Conservation (phyloP, 2,113 vertebrate genomes). For the Leucosticte australis region DNA sequence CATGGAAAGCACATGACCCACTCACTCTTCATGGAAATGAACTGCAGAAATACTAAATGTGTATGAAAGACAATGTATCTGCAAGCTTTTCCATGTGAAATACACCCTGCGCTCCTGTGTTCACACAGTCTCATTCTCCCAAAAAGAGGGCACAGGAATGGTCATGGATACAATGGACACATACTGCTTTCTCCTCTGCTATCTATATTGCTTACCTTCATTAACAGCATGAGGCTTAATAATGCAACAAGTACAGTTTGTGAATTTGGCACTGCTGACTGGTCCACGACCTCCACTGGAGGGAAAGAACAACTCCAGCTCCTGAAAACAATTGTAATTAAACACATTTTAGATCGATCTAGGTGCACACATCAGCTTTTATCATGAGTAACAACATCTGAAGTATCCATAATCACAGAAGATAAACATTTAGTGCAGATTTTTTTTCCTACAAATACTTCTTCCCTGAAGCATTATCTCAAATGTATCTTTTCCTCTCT, state of each 20-base stretch:
- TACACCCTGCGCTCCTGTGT: not conserved
- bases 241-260: slow-evolving; percentile 88
- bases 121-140: not conserved
- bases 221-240: slow-evolving; percentile 90
- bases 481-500: not conserved
- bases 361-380: not conserved
- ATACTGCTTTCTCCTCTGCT: not conserved
- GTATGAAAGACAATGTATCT: not conserved
- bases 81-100: not conserved
- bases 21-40: not conserved
- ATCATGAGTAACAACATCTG: not conserved
- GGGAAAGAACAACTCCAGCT: slow-evolving; percentile 95
- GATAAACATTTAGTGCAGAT: not conserved
- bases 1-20: not conserved
- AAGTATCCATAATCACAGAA: not conserved
- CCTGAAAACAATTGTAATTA: slow-evolving; percentile 74
- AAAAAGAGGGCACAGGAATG: not conserved
- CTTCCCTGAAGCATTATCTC: not conserved
- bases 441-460: not conserved
- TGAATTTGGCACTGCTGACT: slow-evolving; percentile 82
- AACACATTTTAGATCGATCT: slow-evolving; percentile 14
- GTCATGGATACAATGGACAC: not conserved
- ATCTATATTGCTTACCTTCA: slow-evolving; percentile 76
- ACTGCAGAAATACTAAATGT: not conserved
- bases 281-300: slow-evolving; percentile 86